Percentiles rank a stretch among this genome's conserved stretches.
These are phyloP conservation scores for Tenthredo amoena DNA, from an alignment of 2,888 invertebrate species.

Conservation along the genomic window DNA sequence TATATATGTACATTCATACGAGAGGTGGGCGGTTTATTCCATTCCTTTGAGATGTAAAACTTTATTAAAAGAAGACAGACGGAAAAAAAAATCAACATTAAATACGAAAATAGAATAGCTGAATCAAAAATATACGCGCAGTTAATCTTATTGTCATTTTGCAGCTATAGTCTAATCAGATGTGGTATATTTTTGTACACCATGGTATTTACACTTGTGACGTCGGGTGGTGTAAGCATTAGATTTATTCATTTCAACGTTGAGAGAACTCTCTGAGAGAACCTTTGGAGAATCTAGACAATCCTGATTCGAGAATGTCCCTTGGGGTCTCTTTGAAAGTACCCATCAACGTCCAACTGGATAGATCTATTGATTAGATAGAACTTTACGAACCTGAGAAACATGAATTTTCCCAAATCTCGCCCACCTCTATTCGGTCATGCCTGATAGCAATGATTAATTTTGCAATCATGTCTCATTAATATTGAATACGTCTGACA, in stretches of 20 bases:
- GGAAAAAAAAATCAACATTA: neutral
- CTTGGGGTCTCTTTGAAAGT: neutral
- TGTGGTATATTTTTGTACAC: neutral
- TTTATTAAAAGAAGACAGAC: neutral
- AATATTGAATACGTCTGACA: constrained; percentile 39
- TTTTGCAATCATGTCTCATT: constrained; percentile 25
- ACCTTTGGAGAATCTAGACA: neutral
- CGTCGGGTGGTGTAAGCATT: neutral
- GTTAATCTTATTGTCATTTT: constrained; percentile 11
- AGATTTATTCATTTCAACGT: neutral
- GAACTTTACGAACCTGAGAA: neutral
- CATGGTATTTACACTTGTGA: neutral
- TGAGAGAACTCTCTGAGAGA: neutral
- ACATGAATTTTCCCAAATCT: neutral
- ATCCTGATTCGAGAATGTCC: neutral
- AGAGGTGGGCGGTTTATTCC: constrained; percentile 23
- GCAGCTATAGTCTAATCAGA: constrained; percentile 1
- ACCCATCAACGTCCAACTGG: neutral
- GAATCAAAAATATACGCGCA: constrained; percentile 12
- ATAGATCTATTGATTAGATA: neutral
- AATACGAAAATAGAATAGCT: constrained; percentile 13
- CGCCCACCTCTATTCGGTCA: constrained; percentile 43
- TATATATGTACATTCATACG: constrained; percentile 36
- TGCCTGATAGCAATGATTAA: constrained; percentile 9
- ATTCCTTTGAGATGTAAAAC: neutral